Conservation (phyloP, 2,797 vertebrate species). For the Sus cebifrons region DNA sequence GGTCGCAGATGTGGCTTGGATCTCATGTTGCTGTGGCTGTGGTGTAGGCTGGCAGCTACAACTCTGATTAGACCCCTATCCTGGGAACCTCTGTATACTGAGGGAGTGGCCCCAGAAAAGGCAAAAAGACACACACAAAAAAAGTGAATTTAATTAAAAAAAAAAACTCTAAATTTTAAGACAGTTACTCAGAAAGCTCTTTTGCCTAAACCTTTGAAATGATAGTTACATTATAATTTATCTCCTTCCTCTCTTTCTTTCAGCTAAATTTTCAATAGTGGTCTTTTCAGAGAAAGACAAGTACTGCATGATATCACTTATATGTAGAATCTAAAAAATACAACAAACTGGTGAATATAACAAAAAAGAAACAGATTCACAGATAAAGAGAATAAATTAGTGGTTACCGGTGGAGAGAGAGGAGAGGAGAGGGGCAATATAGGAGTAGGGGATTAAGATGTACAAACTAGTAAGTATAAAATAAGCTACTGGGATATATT, state of each 20-base stretch:
- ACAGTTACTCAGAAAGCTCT: slow-evolving; percentile 71
- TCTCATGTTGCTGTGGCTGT: too few relatives aligned
- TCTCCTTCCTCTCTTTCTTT: slow-evolving; percentile 48
- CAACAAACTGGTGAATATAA: neutral
- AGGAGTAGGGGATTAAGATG: neutral
- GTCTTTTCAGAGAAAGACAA: slow-evolving; percentile 38
- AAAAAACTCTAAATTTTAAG: slow-evolving; percentile 71
- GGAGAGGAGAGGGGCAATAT: neutral
- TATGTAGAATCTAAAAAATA: neutral
- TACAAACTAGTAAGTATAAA: neutral
- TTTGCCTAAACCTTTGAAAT: slow-evolving; percentile 46
- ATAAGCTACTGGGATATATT: neutral
- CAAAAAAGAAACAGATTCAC: neutral
- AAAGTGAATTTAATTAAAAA: slow-evolving; percentile 66
- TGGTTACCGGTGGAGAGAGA: neutral
- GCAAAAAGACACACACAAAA: neutral
- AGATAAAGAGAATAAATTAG: neutral
- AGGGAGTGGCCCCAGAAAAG: too few relatives aligned
- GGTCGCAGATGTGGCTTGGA: too few relatives aligned
- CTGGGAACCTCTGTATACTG: too few relatives aligned
- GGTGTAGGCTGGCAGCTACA: too few relatives aligned
- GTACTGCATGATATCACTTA: neutral
- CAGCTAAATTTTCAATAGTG: slow-evolving; percentile 53
- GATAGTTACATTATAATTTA: slow-evolving; percentile 51
- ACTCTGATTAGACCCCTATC: too few relatives aligned